Base-by-base conservation (phyloP, 2,888 invertebrate genomes). In the Apocheima hispidaria region DNA sequence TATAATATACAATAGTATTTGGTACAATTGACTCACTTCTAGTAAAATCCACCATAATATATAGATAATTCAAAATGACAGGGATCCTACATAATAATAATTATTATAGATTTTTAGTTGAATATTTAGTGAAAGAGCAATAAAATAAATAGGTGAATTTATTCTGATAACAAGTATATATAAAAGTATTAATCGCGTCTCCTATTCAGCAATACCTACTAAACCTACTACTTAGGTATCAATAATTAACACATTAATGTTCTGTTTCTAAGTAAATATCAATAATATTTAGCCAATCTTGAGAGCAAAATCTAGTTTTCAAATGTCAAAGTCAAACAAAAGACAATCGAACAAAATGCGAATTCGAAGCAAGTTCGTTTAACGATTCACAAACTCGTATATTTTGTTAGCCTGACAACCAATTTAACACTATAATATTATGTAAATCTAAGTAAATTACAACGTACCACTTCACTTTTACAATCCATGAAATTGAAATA, bases 241-340 rank as follows among this genome's bases (percentile, higher is more conserved):
- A n/a, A n/a, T n/a, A n/a, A 12, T 6, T n/a, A 3, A 41, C 21
- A 26, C 4, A 4, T 26, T 6, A n/a, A 23, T 26, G 14, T 26
- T 4, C 2, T 16, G 14, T 26, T 16, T 14, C 3, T 43, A 21
- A 23, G 23, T 14, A 23, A 26, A 43, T 6, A 26, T 14, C 12
- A 3, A n/a, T 12, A 0, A 14, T 14, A 14, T 14, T 4, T 2
- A 12, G 1, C 4, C 4, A 2, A 20, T 18, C 20, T 46, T 12
- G 10, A 46, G 30, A 20, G 12, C 30, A 30, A 38, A n/a, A 40
- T 40, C 30, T 14, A 40, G 51, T 51, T 41, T 51, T 6, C 9
- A 51, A 51, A 51, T 51, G 51, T 40, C 51, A 51, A 51, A 51
- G 40, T 40, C 38, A 38, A 51, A 51, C n/a, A 30, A 51, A 38